Percentiles rank a stretch among this genome's conserved stretches.
Conservation (phyloP, 2,888 invertebrate species). For the Meiosimyza platycephala region DNA sequence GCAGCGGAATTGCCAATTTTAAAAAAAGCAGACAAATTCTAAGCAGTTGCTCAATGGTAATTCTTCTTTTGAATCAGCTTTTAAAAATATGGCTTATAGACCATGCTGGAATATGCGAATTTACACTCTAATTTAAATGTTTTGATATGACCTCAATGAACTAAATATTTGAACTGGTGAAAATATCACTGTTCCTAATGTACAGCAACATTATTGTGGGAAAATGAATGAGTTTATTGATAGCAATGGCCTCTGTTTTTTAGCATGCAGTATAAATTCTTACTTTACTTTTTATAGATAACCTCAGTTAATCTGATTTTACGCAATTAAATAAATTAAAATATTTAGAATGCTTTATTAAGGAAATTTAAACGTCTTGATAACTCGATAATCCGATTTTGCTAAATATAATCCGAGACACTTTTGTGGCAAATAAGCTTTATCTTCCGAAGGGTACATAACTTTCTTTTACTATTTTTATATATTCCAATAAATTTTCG, state of each 20-base stretch:
- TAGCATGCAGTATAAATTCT: too few species aligned
- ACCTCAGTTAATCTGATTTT: constrained; percentile 46
- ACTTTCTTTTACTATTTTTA: constrained; percentile 41
- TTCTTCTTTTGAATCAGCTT: too few species aligned
- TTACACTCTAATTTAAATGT: too few species aligned
- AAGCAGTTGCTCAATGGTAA: too few species aligned
- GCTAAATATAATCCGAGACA: too few species aligned
- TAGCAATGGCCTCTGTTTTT: constrained; percentile 42
- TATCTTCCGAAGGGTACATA: constrained; percentile 54
- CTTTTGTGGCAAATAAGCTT: constrained; percentile 27
- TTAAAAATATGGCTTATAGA: too few species aligned
- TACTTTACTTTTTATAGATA: constrained; percentile 35
- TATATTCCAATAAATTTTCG: too few species aligned
- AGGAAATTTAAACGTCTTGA: constrained; percentile 73
- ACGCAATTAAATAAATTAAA: constrained; percentile 50
- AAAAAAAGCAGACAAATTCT: too few species aligned
- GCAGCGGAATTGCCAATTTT: too few species aligned
- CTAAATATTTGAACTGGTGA: too few species aligned
- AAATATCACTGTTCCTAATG: constrained; percentile 44
- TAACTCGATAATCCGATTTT: constrained; percentile 74
- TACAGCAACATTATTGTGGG: constrained; percentile 54
- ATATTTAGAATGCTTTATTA: constrained; percentile 73
- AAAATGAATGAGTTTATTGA: constrained; percentile 54
- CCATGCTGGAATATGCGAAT: too few species aligned
- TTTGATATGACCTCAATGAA: too few species aligned